Base-by-base conservation (phyloP, 2,888 invertebrate genomes). In the Hirtodrosophila confusa region DNA sequence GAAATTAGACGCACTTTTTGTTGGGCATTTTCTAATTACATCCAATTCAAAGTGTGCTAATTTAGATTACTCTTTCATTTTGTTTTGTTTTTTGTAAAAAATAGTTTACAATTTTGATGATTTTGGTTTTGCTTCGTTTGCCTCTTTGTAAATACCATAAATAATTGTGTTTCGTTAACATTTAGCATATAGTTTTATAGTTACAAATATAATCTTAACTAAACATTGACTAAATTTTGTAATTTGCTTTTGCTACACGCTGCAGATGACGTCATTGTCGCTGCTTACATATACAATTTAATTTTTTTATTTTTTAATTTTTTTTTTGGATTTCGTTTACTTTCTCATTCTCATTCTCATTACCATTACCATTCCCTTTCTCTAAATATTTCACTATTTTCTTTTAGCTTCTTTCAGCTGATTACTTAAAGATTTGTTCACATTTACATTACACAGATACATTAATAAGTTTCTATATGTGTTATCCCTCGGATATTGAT, bases 121-220 rank as follows among this genome's bases (percentile, higher is more conserved):
- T 54, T 49, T 64, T 56, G 29, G 40, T 48, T 62, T 48, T 41
- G 51, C 55, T 40, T 48, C 31, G 5, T 45, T 54, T 57, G 39
- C 44, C 50, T 56, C 49, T 57, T 79, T 86, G 78, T 86, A 86
- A 80, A 83, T 83, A 86, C 66, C 69, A 80, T 86, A 86, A 78
- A 84, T 80, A 83, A 86, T 80, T 86, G 84, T 83, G 84, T 80
- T 60, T 84, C 62, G 84, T 84, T 84, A 78, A 80, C 84, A 80
- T 75, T 75, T 86, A 70, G 69, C 48, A 61, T 66, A 63, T 67
- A 61, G 56, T 51, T 70, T 63, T 61, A 53, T 66, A 70, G 69
- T 76, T 76, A 76, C 62, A 72, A 50, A 66, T 76, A 65, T 57
- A 66, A 67, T 78, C 83, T 83, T 78, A 86, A 67, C 83, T 83